Conservation (phyloP, 2,797 vertebrate species). For the Galagoides demidoff region DNA sequence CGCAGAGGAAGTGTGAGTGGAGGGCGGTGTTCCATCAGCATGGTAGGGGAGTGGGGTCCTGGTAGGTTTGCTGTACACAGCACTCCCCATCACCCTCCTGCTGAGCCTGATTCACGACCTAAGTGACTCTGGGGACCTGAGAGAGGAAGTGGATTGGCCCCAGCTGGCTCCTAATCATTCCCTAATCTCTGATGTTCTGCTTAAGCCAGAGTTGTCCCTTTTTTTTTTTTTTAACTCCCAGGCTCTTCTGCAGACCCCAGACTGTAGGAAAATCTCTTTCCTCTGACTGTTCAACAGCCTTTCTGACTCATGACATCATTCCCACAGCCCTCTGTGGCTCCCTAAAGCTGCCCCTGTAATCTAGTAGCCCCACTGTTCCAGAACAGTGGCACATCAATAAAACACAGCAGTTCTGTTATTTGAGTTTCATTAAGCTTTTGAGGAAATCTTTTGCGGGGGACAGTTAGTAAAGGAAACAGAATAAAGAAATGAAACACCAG, state of each 20-base stretch:
- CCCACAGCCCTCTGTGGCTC: slow-evolving; percentile 24
- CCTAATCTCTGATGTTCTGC: neutral
- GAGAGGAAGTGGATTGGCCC: neutral
- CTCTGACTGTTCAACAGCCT: slow-evolving; percentile 53
- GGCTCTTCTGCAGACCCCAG: slow-evolving; percentile 35
- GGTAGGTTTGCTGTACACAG: neutral
- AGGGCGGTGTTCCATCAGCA: neutral
- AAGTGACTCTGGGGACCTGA: neutral
- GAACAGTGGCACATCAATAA: slow-evolving; percentile 71
- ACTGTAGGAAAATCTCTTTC: slow-evolving; percentile 1
- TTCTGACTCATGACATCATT: slow-evolving; percentile 53
- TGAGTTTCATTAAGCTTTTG: slow-evolving; percentile 70
- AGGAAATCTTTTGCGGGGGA: slow-evolving; percentile 61
- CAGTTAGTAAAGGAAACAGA: slow-evolving; percentile 70
- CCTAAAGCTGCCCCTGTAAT: slow-evolving; percentile 40
- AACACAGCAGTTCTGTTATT: slow-evolving; percentile 45
- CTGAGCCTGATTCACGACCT: neutral
- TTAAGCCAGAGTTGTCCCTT: slow-evolving; percentile 3
- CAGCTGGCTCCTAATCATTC: neutral
- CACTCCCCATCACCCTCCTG: neutral
- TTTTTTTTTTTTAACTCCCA: neutral
- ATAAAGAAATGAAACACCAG: slow-evolving; percentile 72
- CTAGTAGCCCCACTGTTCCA: slow-evolving; percentile 15
- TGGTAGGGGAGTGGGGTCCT: neutral
- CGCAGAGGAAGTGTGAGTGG: slow-evolving; percentile 53